These are phyloP conservation scores for Drosophila mojavensis DNA, from an alignment of 1,140 invertebrate species.

Conservation along the genomic window DNA sequence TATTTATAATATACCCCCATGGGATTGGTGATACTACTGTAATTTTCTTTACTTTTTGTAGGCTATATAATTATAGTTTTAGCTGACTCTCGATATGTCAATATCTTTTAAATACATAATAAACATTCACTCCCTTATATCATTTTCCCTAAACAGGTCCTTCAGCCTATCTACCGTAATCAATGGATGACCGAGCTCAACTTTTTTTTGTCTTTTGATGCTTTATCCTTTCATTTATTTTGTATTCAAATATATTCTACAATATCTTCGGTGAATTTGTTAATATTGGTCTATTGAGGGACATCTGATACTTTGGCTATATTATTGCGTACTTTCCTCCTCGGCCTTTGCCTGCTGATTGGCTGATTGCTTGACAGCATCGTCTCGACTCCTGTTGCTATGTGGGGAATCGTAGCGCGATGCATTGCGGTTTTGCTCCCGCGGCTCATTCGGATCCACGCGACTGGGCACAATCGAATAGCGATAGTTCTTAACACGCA, in stretches of 20 bases:
- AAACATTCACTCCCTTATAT: too few relatives aligned
- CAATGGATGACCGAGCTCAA: not conserved
- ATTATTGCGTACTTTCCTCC: not conserved
- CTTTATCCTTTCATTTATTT: not conserved
- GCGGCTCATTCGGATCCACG: conserved; percentile 35
- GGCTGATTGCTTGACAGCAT: not conserved
- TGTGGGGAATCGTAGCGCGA: not conserved
- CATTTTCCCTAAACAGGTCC: too few relatives aligned
- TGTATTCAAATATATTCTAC: not conserved
- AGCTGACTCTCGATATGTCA: too few relatives aligned
- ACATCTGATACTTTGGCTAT: not conserved
- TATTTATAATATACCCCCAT: too few relatives aligned
- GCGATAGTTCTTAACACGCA: conserved; percentile 51
- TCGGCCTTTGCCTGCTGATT: not conserved
- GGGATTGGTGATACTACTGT: too few relatives aligned
- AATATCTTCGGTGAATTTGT: not conserved
- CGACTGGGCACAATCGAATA: conserved; percentile 48
- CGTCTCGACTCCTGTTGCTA: not conserved
- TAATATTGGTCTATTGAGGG: too few relatives aligned
- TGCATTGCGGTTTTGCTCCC: not conserved
- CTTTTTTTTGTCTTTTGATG: not conserved
- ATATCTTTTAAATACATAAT: too few relatives aligned
- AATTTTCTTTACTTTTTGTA: too few relatives aligned
- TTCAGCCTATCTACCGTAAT: too few relatives aligned
- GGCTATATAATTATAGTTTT: too few relatives aligned